Evolutionary conservation across 2,888 invertebrate genomes (phyloP).

Genomic region (Reticulitermes lucifugus): DNA sequence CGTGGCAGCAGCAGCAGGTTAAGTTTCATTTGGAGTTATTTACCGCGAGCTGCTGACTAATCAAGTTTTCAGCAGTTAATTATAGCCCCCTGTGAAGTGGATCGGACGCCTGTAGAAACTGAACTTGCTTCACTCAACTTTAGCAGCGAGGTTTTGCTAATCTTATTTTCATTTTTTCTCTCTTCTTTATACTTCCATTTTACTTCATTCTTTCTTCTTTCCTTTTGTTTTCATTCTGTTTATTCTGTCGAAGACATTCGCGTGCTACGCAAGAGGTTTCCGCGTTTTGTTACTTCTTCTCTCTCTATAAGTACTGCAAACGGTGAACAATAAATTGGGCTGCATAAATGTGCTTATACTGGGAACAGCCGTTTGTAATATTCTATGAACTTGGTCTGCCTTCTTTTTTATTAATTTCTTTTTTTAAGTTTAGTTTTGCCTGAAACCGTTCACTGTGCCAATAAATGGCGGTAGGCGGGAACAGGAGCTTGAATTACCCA

Average conservation of each 20-base stretch:
- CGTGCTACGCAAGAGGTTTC: no score
- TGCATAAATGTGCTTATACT: no score
- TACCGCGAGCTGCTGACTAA: constrained; percentile 10
- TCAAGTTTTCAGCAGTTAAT: constrained; percentile 16
- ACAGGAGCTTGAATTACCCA: no score
- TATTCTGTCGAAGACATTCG: not conserved
- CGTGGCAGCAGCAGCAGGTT: not conserved
- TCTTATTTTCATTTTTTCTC: not conserved
- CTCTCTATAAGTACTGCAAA: no score
- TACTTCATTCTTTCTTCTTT: not conserved
- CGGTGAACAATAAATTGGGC: no score
- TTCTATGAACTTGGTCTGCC: no score
- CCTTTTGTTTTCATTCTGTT: not conserved
- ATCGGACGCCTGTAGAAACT: not conserved
- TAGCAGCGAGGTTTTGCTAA: not conserved
- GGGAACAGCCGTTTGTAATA: no score
- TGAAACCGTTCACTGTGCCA: no score
- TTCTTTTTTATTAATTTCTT: no score
- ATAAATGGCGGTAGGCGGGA: no score
- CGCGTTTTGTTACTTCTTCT: no score
- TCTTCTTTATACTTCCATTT: not conserved
- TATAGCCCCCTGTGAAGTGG: not conserved
- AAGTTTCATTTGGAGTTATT: not conserved
- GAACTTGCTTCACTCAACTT: not conserved
- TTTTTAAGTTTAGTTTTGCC: no score